Evolutionary conservation across 2,797 vertebrate genomes (phyloP).

Genomic region (Anguilla anguilla): DNA sequence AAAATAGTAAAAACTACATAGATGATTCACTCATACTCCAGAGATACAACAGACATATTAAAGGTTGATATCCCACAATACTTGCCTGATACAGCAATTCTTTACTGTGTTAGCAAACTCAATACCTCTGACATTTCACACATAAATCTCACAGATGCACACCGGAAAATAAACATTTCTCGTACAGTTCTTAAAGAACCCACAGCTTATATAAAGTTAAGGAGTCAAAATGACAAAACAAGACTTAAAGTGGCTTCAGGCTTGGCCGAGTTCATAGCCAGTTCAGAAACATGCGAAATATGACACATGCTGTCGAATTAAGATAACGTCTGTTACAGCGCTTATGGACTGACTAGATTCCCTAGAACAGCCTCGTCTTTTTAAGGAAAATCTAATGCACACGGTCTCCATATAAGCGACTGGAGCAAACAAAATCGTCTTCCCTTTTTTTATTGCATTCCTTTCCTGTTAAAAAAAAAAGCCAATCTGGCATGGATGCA

Average conservation of each 20-base stretch:
- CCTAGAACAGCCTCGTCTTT: background rate
- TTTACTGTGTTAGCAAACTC: background rate
- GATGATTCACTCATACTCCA: background rate
- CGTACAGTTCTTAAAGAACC: background rate
- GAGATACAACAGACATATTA: background rate
- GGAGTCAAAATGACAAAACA: background rate
- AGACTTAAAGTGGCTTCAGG: background rate
- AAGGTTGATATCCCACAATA: background rate
- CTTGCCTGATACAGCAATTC: background rate
- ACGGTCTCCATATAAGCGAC: conserved; percentile 18
- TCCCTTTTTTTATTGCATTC: conserved; percentile 15
- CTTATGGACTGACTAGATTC: background rate
- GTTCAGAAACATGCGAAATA: background rate
- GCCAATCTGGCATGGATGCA: conserved; percentile 24
- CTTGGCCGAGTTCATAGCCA: background rate
- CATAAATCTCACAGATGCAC: background rate
- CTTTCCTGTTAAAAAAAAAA: background rate
- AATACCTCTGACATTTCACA: background rate
- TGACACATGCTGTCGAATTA: background rate
- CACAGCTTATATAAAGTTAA: background rate
- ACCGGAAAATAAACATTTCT: background rate
- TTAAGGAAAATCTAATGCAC: conserved; percentile 17
- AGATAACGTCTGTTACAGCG: background rate
- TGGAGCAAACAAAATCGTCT: conserved; percentile 21
- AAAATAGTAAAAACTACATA: background rate